Evolutionary conservation across 2,888 invertebrate genomes (phyloP), one percentile per base, ranked within the genome.

Genomic region (Cheiracanthium punctorium): DNA sequence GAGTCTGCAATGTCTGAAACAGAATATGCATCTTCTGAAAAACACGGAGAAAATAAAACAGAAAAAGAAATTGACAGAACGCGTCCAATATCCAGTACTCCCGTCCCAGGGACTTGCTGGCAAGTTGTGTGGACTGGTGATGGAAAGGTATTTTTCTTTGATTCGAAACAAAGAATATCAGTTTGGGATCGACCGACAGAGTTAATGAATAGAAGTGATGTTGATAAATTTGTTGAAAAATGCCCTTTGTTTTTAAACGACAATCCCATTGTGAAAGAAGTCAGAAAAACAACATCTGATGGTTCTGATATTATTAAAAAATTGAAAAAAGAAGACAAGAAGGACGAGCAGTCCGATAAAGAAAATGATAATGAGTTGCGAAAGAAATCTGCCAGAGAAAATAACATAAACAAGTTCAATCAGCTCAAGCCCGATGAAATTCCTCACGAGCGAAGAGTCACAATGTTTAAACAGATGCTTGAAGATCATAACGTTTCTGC

Each of bases 41-140:
- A 71, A 58, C 7, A 14, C 7, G 64, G 30, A 20, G 7, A 41
- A 37, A 64, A 43, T 1, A n/a, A 28, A 20, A 73, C 20, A 5
- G 48, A 7, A 5, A 7, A 12, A 12, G 7, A 8, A 8, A 96
- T 65, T 24, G 96, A 96, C 90, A 95, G 95, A 91, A 95, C 96
- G 7, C 93, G 96, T 41, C 98, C 98, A 0, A 95, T 98, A 37
- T 96, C 96, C 0, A 97, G 96, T 91, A 97, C 96, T 14, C 97
- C 97, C 0, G 96, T 98, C 43, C 94, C 96, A 17, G 97, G 97
- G 33, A 97, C 97, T 20, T 97, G 97, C 0, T 98, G 97, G 97
- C 98, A 98, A 92, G 98, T 99, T 75, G 99, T 99, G 14, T 99
- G 98, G 98, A 99, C 99, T 1, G 98, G 98, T 17, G 98, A 99